A percentile compares a stretch with the other conserved stretches of the same genome.
These are phyloP conservation scores for Nebria brevicollis DNA, from an alignment of 2,888 invertebrate species.

Conservation along the genomic window DNA sequence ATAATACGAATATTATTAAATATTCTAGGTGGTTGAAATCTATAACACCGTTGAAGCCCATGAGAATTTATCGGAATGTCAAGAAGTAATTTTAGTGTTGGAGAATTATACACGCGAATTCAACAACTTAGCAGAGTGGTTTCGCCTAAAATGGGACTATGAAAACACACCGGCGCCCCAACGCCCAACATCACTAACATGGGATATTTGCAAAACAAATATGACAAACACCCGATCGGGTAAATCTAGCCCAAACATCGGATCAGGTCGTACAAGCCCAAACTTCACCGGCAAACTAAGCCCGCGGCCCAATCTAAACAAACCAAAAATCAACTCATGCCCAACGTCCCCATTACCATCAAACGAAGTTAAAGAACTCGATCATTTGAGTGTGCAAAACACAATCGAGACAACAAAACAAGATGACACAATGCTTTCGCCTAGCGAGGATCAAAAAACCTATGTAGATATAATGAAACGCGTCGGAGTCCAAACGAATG, in stretches of 20 bases:
- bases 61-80: constrained; percentile 92
- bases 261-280: constrained; percentile 70
- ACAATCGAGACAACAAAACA: constrained; percentile 1
- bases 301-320: constrained; percentile 66
- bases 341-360: constrained; percentile 63
- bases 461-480: constrained; percentile 59
- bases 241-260: constrained; percentile 63
- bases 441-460: constrained; percentile 62
- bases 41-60: constrained; percentile 96
- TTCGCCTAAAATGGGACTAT: constrained; percentile 92
- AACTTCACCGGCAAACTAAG: constrained; percentile 71
- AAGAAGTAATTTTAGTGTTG: constrained; percentile 94
- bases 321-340: constrained; percentile 54
- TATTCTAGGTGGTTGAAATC: constrained; percentile 82
- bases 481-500: constrained; percentile 59
- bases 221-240: constrained; percentile 60
- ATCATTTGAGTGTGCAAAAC: constrained; percentile 6
- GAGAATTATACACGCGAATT: constrained; percentile 96
- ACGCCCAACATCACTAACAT: constrained; percentile 89
- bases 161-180: constrained; percentile 88
- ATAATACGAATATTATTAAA: neutral
- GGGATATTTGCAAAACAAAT: constrained; percentile 92
- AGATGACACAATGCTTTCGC: constrained; percentile 55
- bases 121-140: constrained; percentile 92
- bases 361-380: constrained; percentile 45